A percentile compares a stretch with the other conserved stretches of the same genome.
phyloP scores from a whole-genome alignment of 2,888 invertebrate genomes.

The Antheraea yamamai region DNA sequence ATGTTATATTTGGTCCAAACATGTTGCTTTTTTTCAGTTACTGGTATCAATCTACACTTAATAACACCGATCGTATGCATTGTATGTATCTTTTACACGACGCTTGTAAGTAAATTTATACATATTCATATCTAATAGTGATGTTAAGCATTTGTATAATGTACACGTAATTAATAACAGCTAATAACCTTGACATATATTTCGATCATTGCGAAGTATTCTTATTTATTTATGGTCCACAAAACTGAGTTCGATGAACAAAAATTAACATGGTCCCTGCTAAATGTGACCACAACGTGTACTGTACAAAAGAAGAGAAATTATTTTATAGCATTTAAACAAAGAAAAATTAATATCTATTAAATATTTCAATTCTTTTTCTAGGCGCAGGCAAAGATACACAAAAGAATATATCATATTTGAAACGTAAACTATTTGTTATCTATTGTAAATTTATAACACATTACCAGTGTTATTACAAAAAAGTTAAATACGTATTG shows the following conservation, averaged over 20 bases:
- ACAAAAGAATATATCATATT: too few species aligned
- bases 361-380: too few species aligned
- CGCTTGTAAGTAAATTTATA: conserved; percentile 84
- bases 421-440: neutral
- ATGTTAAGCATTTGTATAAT: neutral
- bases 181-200: neutral
- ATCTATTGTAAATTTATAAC: neutral
- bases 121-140: neutral
- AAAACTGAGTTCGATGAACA: too few species aligned
- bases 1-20: neutral
- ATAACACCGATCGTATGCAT: conserved; percentile 90
- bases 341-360: too few species aligned
- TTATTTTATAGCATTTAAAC: too few species aligned
- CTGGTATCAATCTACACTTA: conserved; percentile 90
- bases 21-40: conserved; percentile 82
- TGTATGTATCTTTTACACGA: conserved; percentile 96
- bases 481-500: too few species aligned
- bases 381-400: too few species aligned
- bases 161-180: neutral
- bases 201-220: neutral
- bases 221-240: too few species aligned
- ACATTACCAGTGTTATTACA: too few species aligned
- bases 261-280: too few species aligned
- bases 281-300: too few species aligned
- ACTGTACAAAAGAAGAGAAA: too few species aligned